These are phyloP conservation scores for Triplophysa bombifrons DNA, from an alignment of 2,797 vertebrate genomes.

Conservation along the genomic window DNA sequence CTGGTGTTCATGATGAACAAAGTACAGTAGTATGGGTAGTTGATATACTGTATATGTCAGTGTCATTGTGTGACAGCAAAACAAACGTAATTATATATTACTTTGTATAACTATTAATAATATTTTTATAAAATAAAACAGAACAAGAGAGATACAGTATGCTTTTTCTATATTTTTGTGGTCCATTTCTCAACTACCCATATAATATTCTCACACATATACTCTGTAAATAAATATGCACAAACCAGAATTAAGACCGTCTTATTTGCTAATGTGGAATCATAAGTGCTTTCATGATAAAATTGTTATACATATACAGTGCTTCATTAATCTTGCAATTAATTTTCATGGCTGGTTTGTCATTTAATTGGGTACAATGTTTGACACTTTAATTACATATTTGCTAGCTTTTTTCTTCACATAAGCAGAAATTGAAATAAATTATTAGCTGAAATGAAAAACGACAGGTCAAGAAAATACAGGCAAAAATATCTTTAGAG, in stretches of 20 bases:
- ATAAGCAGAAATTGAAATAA: conserved; percentile 53
- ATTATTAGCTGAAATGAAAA: conserved; percentile 50
- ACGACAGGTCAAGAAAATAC: conserved; percentile 33
- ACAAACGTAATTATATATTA: too few species aligned
- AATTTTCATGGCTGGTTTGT: conserved; percentile 59
- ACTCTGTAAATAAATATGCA: background rate
- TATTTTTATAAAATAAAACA: too few species aligned
- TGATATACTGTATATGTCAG: too few species aligned
- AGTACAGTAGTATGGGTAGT: too few species aligned
- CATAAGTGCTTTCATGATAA: conserved; percentile 26
- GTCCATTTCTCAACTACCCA: too few species aligned
- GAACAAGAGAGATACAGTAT: too few species aligned
- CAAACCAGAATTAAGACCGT: conserved; percentile 31
- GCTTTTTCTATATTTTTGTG: too few species aligned
- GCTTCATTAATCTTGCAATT: conserved; percentile 53
- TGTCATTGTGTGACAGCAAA: too few species aligned
- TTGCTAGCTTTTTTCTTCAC: conserved; percentile 45
- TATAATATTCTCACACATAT: too few species aligned
- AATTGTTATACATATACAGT: conserved; percentile 41
- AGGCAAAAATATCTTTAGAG: background rate
- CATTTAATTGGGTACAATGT: conserved; percentile 61
- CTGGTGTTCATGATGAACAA: too few species aligned
- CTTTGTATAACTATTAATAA: too few species aligned
- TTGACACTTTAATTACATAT: conserved; percentile 62
- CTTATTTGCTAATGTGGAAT: conserved; percentile 33